phyloP scores from a whole-genome alignment of 2,113 vertebrate species.

The Bombycilla garrulus region DNA sequence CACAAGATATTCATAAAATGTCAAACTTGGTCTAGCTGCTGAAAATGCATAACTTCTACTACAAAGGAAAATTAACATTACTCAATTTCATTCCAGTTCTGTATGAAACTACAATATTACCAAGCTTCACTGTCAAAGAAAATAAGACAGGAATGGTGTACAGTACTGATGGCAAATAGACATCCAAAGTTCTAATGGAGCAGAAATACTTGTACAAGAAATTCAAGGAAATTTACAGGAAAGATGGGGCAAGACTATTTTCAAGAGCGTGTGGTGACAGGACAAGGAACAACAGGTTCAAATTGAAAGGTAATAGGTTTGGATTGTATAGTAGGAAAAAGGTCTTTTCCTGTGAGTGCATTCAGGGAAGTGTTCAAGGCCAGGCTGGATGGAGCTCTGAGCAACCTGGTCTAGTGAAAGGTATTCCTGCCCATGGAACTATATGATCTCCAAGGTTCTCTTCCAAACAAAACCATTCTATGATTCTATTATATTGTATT shows the following conservation, averaged over 20 bases:
- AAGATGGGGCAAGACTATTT: not conserved
- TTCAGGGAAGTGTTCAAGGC: not conserved
- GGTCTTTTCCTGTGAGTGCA: too few species aligned
- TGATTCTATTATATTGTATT: not conserved
- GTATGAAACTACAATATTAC: not conserved
- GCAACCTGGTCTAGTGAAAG: not conserved
- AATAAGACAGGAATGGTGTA: not conserved
- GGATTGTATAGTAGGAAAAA: not conserved
- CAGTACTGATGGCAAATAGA: not conserved
- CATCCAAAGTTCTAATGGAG: not conserved
- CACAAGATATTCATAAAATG: not conserved
- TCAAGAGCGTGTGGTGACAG: not conserved
- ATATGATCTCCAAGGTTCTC: not conserved
- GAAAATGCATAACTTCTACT: not conserved
- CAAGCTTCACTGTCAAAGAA: not conserved
- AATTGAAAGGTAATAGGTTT: not conserved
- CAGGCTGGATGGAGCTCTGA: not conserved
- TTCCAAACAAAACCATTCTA: not conserved
- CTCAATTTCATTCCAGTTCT: not conserved
- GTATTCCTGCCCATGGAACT: accelerated
- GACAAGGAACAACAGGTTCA: not conserved
- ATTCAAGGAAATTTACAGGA: not conserved
- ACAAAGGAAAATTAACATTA: not conserved
- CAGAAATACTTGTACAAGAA: not conserved
- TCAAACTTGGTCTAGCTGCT: not conserved